These are phyloP conservation scores for Chironex yamaguchii DNA, from an alignment of 30 jellyfish, hydroid and myxozoan genomes.

Conservation along the genomic window DNA sequence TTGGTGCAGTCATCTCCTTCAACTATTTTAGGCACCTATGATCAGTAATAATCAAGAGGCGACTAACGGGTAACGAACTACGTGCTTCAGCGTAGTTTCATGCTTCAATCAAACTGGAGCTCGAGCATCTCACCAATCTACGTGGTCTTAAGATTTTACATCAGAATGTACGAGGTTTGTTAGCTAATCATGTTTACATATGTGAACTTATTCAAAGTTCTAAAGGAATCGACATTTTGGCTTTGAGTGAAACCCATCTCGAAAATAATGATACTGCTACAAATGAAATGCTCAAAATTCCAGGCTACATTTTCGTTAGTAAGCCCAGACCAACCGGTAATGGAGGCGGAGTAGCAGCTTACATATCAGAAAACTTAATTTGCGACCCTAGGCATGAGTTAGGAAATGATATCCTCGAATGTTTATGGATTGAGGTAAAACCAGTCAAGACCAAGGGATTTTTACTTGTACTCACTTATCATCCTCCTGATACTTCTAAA, in stretches of 20 bases:
- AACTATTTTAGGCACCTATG: conserved; percentile 18
- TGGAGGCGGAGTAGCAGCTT: conserved; percentile 80
- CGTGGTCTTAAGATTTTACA: conserved; percentile 74
- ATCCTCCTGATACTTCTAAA: conserved; percentile 68
- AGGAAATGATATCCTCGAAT: conserved; percentile 60
- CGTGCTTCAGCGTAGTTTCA: too few species aligned
- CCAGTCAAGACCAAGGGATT: conserved; percentile 51
- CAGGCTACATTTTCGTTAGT: conserved; percentile 71
- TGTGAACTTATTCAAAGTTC: conserved; percentile 62
- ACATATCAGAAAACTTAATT: conserved; percentile 69
- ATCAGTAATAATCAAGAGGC: not conserved
- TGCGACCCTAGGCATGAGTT: conserved; percentile 58
- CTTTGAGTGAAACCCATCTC: conserved; percentile 77
- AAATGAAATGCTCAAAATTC: conserved; percentile 63
- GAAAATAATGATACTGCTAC: conserved; percentile 41
- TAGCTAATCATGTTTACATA: conserved; percentile 41
- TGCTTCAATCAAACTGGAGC: conserved; percentile 57
- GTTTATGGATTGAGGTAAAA: conserved; percentile 56
- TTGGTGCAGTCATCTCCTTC: not conserved
- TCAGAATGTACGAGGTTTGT: conserved; percentile 79
- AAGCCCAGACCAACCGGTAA: conserved; percentile 66
- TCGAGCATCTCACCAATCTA: conserved; percentile 42
- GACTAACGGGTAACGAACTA: too few species aligned
- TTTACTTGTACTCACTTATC: conserved; percentile 45
- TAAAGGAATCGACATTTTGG: conserved; percentile 58